Evolutionary conservation across 1,140 invertebrate genomes (phyloP).

Genomic region (Drosophila sechellia): DNA sequence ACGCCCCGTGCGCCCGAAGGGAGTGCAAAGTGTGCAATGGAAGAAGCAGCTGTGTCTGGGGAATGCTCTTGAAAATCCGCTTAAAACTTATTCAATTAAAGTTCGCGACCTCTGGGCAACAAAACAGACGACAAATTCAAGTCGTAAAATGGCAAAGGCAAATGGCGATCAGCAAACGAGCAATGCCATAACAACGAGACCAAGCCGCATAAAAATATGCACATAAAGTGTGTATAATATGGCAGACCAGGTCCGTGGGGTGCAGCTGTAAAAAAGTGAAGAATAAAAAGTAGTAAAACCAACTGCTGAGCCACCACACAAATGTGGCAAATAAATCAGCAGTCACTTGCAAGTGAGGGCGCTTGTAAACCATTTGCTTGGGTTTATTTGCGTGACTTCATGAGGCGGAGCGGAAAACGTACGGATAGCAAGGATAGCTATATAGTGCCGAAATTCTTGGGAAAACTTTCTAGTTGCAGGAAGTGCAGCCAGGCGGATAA

Average conservation of each 20-base stretch:
- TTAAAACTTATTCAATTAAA: slow-evolving; percentile 84
- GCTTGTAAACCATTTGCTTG: slow-evolving; percentile 50
- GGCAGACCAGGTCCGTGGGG: slow-evolving; percentile 11
- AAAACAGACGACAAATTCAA: slow-evolving; percentile 66
- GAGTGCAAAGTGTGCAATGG: not conserved
- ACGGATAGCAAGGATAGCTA: slow-evolving; percentile 10
- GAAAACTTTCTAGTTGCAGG: slow-evolving; percentile 21
- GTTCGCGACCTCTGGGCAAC: slow-evolving; percentile 47
- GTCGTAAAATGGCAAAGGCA: slow-evolving; percentile 72
- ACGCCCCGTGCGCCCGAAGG: slow-evolving; percentile 45
- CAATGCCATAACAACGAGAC: slow-evolving; percentile 55
- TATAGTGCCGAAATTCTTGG: slow-evolving; percentile 23
- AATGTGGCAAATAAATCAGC: slow-evolving; percentile 63
- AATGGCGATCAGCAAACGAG: slow-evolving; percentile 67
- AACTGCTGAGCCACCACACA: slow-evolving; percentile 40
- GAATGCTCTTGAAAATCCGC: slow-evolving; percentile 63
- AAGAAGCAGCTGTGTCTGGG: slow-evolving; percentile 12
- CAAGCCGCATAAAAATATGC: slow-evolving; percentile 73
- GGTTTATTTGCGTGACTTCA: slow-evolving; percentile 52
- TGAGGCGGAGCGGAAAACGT: not conserved
- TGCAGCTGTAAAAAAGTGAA: slow-evolving; percentile 15
- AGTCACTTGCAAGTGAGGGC: slow-evolving; percentile 26
- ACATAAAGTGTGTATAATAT: slow-evolving; percentile 78
- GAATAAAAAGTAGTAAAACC: slow-evolving; percentile 37
- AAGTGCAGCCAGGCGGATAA: slow-evolving; percentile 18